These are phyloP conservation scores for Carduelis carduelis DNA, from an alignment of 2,797 vertebrate species.

Conservation along the genomic window DNA sequence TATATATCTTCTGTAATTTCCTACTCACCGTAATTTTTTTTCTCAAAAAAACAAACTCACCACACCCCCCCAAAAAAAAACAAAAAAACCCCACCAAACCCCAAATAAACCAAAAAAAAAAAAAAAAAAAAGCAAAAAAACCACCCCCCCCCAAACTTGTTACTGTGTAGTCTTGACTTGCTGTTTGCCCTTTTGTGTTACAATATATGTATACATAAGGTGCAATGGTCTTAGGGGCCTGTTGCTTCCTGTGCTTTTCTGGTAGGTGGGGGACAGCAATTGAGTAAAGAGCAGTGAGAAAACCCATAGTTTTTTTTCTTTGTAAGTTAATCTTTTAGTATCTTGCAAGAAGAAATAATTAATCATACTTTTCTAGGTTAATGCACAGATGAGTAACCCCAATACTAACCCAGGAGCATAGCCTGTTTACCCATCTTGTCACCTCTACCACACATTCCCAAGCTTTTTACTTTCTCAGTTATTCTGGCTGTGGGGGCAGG, in stretches of 20 bases:
- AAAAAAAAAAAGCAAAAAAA: background rate
- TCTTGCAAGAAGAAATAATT: conserved; percentile 12
- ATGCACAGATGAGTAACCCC: background rate
- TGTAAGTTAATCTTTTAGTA: background rate
- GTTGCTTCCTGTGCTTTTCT: background rate
- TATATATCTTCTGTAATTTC: background rate
- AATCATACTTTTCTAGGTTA: background rate
- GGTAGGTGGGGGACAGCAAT: background rate
- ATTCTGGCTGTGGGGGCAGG: conserved; percentile 54
- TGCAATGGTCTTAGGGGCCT: background rate
- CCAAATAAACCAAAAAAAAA: too few relatives aligned
- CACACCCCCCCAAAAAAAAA: too few relatives aligned
- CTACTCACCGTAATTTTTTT: background rate
- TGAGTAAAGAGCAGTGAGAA: background rate
- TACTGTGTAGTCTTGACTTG: background rate
- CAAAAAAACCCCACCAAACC: background rate
- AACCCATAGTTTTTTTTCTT: background rate
- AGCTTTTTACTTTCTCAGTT: conserved; percentile 42
- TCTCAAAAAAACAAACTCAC: background rate
- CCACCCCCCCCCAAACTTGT: background rate
- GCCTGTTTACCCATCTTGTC: conserved; percentile 47
- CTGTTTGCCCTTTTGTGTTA: background rate
- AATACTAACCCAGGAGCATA: conserved; percentile 19
- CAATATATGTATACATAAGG: background rate
- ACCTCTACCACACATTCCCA: conserved; percentile 8